These are phyloP conservation scores for Microcebus lehilahytsara DNA, from an alignment of 2,113 vertebrate genomes.

Conservation along the genomic window DNA sequence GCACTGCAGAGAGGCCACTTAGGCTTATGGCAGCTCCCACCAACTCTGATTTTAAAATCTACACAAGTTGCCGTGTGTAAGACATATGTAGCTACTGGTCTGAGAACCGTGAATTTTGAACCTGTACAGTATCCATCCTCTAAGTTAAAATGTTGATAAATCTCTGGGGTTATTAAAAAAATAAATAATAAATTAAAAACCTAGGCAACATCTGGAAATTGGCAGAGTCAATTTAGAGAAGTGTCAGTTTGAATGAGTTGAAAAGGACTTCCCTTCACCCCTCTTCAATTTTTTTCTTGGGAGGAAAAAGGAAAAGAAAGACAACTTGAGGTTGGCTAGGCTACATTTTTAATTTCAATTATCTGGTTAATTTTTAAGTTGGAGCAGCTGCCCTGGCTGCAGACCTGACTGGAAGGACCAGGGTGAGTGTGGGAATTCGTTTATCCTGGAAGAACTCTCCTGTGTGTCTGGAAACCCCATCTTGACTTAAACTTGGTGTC, in stretches of 20 bases:
- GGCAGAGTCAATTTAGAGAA: constrained; percentile 33
- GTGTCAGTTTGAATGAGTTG: not conserved
- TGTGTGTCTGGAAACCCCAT: not conserved
- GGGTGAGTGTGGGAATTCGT: not conserved
- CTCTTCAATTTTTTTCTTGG: not conserved
- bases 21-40: not conserved
- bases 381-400: not conserved
- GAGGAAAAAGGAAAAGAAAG: not conserved
- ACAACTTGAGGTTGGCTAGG: not conserved
- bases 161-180: constrained; percentile 8
- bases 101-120: constrained; percentile 9
- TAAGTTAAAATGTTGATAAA: not conserved
- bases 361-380: constrained; percentile 56
- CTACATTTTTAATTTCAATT: constrained; percentile 44
- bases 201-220: constrained; percentile 3
- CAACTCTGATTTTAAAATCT: constrained; percentile 1
- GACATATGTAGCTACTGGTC: not conserved
- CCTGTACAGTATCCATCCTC: not conserved
- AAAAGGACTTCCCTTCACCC: not conserved
- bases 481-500: not conserved
- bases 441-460: not conserved
- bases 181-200: not conserved
- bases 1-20: not conserved
- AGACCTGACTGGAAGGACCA: not conserved
- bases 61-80: not conserved